phyloP scores from a whole-genome alignment of 2,888 invertebrate species.

The Tachina lurida region DNA sequence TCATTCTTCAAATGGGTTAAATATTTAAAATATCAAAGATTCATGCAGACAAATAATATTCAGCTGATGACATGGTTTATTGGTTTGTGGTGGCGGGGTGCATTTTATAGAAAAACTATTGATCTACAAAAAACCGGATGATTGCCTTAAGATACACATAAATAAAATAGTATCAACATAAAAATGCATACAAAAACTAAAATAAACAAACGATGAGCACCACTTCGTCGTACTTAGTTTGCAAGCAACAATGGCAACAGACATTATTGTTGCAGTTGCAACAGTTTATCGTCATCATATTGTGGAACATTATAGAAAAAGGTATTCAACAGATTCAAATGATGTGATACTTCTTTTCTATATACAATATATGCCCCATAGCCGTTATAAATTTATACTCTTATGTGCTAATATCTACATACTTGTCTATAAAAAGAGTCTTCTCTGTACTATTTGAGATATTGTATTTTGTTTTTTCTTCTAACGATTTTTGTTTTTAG shows the following conservation, averaged over 20 bases:
- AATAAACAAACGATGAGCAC: conserved; percentile 68
- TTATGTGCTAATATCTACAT: not conserved
- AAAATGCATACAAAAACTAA: conserved; percentile 35
- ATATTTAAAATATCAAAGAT: conserved; percentile 33
- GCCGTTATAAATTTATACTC: not conserved
- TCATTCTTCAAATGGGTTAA: conserved; percentile 15
- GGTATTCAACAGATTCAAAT: conserved; percentile 63
- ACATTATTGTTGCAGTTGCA: not conserved
- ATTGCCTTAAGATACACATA: conserved; percentile 40
- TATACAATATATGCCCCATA: conserved; percentile 19
- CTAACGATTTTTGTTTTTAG: conserved; percentile 25
- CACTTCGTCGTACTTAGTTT: conserved; percentile 46
- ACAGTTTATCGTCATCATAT: conserved; percentile 12
- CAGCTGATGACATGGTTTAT: conserved; percentile 37
- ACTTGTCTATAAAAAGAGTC: conserved; percentile 27
- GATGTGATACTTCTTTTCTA: conserved; percentile 64
- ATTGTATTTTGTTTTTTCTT: conserved; percentile 34
- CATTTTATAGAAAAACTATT: conserved; percentile 36
- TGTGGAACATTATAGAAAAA: conserved; percentile 13
- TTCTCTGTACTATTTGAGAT: conserved; percentile 48
- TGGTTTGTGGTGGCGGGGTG: conserved; percentile 41
- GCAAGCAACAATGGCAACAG: conserved; percentile 53
- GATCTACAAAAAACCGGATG: conserved; percentile 65
- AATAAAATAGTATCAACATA: conserved; percentile 5
- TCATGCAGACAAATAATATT: not conserved